Evolutionary conservation across 2,888 invertebrate species (phyloP).

Genomic region (Ganaspis brasiliensis): DNA sequence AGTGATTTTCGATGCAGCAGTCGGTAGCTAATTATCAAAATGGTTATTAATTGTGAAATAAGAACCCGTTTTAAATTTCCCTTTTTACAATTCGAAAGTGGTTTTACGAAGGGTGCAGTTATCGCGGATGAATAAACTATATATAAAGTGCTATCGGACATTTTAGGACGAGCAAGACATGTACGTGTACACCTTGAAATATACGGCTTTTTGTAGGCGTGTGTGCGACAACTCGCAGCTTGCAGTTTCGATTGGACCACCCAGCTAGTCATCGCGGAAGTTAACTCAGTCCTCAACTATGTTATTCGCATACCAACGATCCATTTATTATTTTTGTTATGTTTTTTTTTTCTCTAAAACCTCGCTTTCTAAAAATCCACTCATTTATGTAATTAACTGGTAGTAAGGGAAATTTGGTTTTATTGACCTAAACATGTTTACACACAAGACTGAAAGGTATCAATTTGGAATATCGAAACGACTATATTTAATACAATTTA

Average conservation of each 20-base stretch:
- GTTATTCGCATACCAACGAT: slow-evolving; percentile 18
- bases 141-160: slow-evolving; percentile 40
- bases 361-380: background rate
- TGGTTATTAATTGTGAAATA: background rate
- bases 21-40: background rate
- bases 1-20: background rate
- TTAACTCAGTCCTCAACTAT: slow-evolving; percentile 20
- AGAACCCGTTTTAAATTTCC: background rate
- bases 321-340: too few relatives aligned
- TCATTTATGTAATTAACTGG: too few relatives aligned
- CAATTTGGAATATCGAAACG: too few relatives aligned
- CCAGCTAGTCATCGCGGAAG: slow-evolving; percentile 41
- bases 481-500: too few relatives aligned
- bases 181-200: slow-evolving; percentile 39
- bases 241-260: slow-evolving; percentile 43
- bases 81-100: slow-evolving; percentile 11
- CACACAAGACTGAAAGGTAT: too few relatives aligned
- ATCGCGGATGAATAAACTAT: slow-evolving; percentile 36
- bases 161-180: slow-evolving; percentile 32
- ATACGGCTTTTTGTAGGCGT: slow-evolving; percentile 4
- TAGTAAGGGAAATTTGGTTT: too few relatives aligned
- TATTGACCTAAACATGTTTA: too few relatives aligned
- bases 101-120: slow-evolving; percentile 5
- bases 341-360: background rate
- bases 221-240: slow-evolving; percentile 40